These are phyloP conservation scores for Oncorhynchus kisutch DNA, from an alignment of 2,113 vertebrate genomes.

Conservation along the genomic window DNA sequence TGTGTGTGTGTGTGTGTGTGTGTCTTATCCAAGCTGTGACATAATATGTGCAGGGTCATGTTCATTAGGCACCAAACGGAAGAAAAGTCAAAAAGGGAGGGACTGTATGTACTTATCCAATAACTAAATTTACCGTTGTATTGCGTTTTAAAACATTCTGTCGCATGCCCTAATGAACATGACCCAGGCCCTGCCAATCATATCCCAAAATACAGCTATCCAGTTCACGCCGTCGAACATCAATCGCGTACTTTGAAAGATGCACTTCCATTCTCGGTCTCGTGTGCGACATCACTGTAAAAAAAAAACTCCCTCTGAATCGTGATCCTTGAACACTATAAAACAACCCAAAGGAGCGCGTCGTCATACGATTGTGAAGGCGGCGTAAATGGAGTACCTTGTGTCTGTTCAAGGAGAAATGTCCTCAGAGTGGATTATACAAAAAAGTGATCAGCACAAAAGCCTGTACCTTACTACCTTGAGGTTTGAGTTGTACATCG, in stretches of 20 bases:
- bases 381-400: conserved; percentile 56
- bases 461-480: conserved; percentile 11
- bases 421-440: conserved; percentile 41
- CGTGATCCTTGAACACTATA: conserved; percentile 6
- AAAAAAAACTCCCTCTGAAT: not conserved
- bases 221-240: not conserved
- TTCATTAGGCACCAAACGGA: too few species aligned
- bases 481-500: conserved; percentile 14
- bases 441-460: conserved; percentile 48
- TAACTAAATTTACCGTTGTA: too few species aligned
- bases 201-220: not conserved
- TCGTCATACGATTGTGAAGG: conserved; percentile 57
- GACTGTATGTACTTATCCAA: too few species aligned
- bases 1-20: too few species aligned
- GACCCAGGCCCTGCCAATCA: not conserved
- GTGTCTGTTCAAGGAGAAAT: conserved; percentile 52
- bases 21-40: too few species aligned
- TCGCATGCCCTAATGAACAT: not conserved
- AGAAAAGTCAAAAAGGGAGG: too few species aligned
- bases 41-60: too few species aligned
- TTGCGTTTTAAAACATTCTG: too few species aligned
- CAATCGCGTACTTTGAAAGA: not conserved
- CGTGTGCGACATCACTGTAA: not conserved
- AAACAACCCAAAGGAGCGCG: conserved; percentile 13
- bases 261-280: not conserved